Evolutionary conservation across 2,888 invertebrate genomes (phyloP), one percentile per base, ranked within the genome.

Genomic region (Rhagium mordax): DNA sequence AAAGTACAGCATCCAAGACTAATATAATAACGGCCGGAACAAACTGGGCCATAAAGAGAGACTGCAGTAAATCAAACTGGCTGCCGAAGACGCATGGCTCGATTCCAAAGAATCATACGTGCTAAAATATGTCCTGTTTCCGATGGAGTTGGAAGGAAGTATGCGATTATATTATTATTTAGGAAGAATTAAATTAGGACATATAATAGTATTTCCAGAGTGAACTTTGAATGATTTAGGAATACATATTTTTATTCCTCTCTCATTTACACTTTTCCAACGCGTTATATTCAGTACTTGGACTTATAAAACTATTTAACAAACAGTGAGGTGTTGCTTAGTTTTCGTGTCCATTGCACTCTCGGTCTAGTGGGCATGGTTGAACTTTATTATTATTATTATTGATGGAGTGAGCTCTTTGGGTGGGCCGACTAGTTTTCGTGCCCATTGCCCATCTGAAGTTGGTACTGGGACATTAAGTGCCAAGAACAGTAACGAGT

Each of bases 1-100:
- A 83, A 82, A 82, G 82, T 84, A 89, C 88, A 89, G 89, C 88
- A 90, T 89, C 88, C 89, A 69, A 89, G 90, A 90, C 90, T 91
- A 91, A 91, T 91, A 91, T 90, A 91, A 91, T 91, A 91, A 90
- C 90, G 89, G 90, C 89, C 90, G 90, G 91, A 90, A 91, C 91
- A 90, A 91, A 91, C 91, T 90, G 88, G 89, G 89, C 90, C 89
- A 91, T 91, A 91, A 91, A 91, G 90, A 91, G 70, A 91, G 90
- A 89, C 89, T 89, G 88, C 89, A 89, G 90, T 91, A 91, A 91
- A 91, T 91, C 91, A 91, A 89, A 29, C 87, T 60, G 49, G 75
- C 69, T 71, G 74, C 78, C 75, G 76, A 75, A 78, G 76, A 78
- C 76, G 74, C 77, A 75, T 76, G 77, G 75, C 71, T 77, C 74